Evolutionary conservation across 2,888 invertebrate genomes (phyloP).

Genomic region (Mycalesis mineus): DNA sequence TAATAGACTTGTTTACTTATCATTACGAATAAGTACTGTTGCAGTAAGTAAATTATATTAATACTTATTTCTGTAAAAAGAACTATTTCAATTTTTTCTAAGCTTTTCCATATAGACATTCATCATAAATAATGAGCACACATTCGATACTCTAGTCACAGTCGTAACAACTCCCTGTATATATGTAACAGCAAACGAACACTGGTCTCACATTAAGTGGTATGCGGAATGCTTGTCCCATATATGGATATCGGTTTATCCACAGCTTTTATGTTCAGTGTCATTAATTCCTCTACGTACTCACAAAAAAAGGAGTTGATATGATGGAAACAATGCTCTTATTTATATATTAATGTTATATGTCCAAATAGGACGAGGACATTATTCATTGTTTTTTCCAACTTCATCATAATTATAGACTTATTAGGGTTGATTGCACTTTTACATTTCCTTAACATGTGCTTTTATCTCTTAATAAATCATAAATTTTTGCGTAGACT

Average conservation of each 20-base stretch:
- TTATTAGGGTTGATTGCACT: not conserved
- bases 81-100: too few species aligned
- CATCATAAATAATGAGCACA: not conserved
- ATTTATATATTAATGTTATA: slow-evolving; percentile 13
- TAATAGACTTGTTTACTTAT: too few species aligned
- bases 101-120: not conserved
- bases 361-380: not conserved
- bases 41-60: too few species aligned
- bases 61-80: too few species aligned
- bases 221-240: slow-evolving; percentile 58
- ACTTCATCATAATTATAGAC: not conserved
- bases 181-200: slow-evolving; percentile 54
- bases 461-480: not conserved
- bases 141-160: not conserved
- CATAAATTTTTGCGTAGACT: not conserved
- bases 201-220: slow-evolving; percentile 37
- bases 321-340: slow-evolving; percentile 5
- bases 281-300: slow-evolving; percentile 27
- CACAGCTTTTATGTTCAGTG: slow-evolving; percentile 28
- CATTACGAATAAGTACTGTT: too few species aligned
- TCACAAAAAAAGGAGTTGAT: slow-evolving; percentile 7
- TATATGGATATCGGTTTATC: slow-evolving; percentile 44
- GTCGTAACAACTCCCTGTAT: slow-evolving; percentile 44
- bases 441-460: not conserved
- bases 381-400: slow-evolving; percentile 1